A percentile compares a stretch with the other conserved stretches of the same genome.
These are phyloP conservation scores for Neoitamus cyanurus DNA, from an alignment of 2,888 invertebrate species.

Conservation along the genomic window DNA sequence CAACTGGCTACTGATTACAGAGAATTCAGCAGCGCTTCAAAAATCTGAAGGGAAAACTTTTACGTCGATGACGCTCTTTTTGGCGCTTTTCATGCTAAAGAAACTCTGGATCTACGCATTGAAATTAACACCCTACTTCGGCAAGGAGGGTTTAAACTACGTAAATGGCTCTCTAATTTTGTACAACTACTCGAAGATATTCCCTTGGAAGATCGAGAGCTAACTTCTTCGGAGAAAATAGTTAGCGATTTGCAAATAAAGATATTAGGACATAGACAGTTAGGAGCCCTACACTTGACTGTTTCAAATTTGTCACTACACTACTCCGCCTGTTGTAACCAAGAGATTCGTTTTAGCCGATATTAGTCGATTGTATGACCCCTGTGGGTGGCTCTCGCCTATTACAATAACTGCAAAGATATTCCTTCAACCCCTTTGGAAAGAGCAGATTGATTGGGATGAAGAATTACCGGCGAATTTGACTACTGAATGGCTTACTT, in stretches of 20 bases:
- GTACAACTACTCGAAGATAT: too few species aligned
- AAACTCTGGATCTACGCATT: neutral
- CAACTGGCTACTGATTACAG: constrained; percentile 48
- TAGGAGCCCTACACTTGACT: constrained; percentile 31
- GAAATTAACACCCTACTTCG: neutral
- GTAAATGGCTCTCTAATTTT: neutral
- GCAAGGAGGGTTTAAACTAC: neutral
- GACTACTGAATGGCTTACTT: neutral
- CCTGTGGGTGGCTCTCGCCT: constrained; percentile 31
- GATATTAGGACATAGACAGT: constrained; percentile 11
- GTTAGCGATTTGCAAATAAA: neutral
- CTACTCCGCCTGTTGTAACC: neutral
- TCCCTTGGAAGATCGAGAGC: too few species aligned
- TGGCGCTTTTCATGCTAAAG: neutral
- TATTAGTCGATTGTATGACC: constrained; percentile 40
- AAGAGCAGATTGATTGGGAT: constrained; percentile 2
- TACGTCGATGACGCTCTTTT: constrained; percentile 15
- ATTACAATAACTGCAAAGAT: constrained; percentile 47
- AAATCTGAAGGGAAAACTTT: neutral
- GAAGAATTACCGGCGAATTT: neutral
- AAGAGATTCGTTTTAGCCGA: constrained; percentile 47
- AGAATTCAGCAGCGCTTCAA: neutral
- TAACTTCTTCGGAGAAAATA: neutral
- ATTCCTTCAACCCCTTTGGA: constrained; percentile 50
- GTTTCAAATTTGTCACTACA: constrained; percentile 22